Evolutionary conservation across 2,797 vertebrate genomes (phyloP), one percentile per base, ranked within the genome.

Genomic region (Spinibarbus caldwelli): DNA sequence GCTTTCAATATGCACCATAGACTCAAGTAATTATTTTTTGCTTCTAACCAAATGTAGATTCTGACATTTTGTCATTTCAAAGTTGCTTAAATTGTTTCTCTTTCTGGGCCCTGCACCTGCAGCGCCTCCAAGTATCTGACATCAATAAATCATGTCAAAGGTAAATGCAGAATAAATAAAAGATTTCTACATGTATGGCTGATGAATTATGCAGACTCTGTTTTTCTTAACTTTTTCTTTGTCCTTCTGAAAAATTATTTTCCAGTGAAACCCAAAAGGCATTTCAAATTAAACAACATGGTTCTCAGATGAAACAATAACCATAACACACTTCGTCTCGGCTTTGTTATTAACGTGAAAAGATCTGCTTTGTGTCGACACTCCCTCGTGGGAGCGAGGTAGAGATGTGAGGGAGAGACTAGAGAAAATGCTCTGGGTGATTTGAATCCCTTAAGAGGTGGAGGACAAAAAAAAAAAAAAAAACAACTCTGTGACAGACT

Each of bases 131-230:
- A 77, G 76, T 49, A 64, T 82, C 83, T 82, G 52, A 67, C 85
- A 91, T 90, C 86, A 90, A 90, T 88, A 90, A 91, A 86, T 87
- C 84, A 91, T 89, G 62, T 80, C 57, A 67, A 88, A 90, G 87
- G 91, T 90, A 84, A n/a, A 88, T 88, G 78, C 89, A 57, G 86
- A 88, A 92, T 91, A 88, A 94, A 93, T 92, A 93, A 92, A 89
- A 91, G 83, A 93, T 92, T 80, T 88, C 82, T 90, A 92, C 92
- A 92, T 88, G 90, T 92, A 89, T 92, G 92, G 92, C 91, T 89
- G 91, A 92, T 94, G 84, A 94, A 94, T 95, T 93, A 94, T 93
- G 91, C 86, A 94, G 91, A 90, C 86, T 85, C 10, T 91, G 88
- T 93, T 92, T 93, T 91, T 90, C 90, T 92, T 91, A 89, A 87